Evolutionary conservation across 2,113 vertebrate species (phyloP).

Genomic region (Beaufortia kweichowensis): DNA sequence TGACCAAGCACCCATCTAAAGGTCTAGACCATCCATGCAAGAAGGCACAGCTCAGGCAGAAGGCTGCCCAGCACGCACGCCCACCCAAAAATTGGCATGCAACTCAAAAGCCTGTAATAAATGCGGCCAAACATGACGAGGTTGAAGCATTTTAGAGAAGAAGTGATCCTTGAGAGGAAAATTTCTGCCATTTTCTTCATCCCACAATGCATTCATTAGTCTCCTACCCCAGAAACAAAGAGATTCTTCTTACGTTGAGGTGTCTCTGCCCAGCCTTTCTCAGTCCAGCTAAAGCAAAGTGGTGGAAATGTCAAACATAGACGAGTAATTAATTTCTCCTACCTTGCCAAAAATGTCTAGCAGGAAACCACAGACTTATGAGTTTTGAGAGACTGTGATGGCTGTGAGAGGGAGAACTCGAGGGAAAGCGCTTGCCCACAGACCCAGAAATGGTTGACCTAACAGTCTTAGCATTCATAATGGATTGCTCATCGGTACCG

Average conservation of each 20-base stretch:
- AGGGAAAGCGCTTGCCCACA: neutral
- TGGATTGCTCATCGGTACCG: constrained; percentile 1
- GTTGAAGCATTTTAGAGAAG: neutral
- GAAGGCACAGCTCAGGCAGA: neutral
- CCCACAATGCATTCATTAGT: too few species aligned
- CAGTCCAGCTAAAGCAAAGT: constrained; percentile 1
- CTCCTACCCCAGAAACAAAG: neutral
- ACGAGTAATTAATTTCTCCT: neutral
- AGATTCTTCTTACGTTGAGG: neutral
- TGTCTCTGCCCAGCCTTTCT: neutral
- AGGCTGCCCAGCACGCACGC: neutral
- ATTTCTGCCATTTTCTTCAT: too few species aligned
- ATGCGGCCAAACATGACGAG: neutral
- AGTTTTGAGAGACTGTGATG: neutral
- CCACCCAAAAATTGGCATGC: neutral
- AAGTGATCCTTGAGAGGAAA: too few species aligned
- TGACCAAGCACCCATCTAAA: neutral
- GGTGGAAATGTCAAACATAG: neutral
- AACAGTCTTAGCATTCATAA: neutral
- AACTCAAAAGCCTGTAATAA: neutral
- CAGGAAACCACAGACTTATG: neutral
- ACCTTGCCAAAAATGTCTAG: constrained; percentile 21
- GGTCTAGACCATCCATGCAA: neutral
- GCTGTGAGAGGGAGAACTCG: neutral
- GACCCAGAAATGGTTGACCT: constrained; percentile 1